These are phyloP conservation scores for Apogon talboti DNA, from an alignment of 2,797 vertebrate species.

Conservation along the genomic window DNA sequence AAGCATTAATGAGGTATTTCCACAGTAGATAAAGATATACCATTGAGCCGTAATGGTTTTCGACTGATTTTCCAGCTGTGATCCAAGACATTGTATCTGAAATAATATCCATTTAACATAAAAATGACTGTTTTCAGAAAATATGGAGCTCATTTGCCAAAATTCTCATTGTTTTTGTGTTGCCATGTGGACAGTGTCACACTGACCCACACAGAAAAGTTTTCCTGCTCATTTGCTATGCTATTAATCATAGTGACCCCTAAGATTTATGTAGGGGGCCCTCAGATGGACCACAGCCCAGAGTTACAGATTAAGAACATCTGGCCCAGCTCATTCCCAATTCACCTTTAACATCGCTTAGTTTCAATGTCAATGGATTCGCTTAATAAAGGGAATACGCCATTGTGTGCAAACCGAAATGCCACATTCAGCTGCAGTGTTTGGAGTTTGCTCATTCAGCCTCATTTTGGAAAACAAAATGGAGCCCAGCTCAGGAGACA, in stretches of 20 bases:
- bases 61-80: too few relatives aligned
- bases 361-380: neutral
- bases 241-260: neutral
- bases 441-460: slow-evolving; percentile 10
- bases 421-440: neutral
- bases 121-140: too few relatives aligned
- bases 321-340: slow-evolving; percentile 1
- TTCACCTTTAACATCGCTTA: neutral
- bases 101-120: too few relatives aligned
- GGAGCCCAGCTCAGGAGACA: slow-evolving; percentile 45
- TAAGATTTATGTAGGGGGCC: neutral
- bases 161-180: neutral
- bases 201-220: too few relatives aligned
- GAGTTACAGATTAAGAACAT: neutral
- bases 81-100: too few relatives aligned
- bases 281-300: neutral
- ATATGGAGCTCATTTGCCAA: too few relatives aligned
- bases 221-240: neutral
- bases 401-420: slow-evolving; percentile 23
- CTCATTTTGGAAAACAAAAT: slow-evolving; percentile 28
- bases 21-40: too few relatives aligned
- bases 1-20: too few relatives aligned
- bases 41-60: too few relatives aligned
- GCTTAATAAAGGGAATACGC: slow-evolving; percentile 2
- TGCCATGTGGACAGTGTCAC: too few relatives aligned